Evolutionary conservation across 2,113 vertebrate species (phyloP).

Genomic region (Pedetes capensis): DNA sequence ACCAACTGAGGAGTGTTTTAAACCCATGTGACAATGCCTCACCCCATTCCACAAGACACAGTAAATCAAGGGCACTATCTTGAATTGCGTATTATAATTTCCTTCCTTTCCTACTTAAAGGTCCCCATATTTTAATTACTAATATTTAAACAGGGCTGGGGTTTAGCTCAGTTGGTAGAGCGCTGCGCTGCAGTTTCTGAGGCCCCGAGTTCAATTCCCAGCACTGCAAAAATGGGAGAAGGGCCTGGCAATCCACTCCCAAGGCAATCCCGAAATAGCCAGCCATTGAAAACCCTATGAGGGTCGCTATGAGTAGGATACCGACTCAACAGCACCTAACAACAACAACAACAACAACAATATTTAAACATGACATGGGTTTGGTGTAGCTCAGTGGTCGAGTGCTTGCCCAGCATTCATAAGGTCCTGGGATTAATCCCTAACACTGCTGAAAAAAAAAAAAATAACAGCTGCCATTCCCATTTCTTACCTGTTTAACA

Average conservation of each 20-base stretch:
- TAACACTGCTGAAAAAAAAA: no score
- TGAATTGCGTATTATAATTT: not conserved
- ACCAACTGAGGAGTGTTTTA: not conserved
- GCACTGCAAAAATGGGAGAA: no score
- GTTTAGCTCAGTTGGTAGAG: no score
- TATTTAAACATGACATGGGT: not conserved
- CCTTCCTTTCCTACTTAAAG: not conserved
- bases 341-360: no score
- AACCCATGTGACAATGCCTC: not conserved
- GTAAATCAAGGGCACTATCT: not conserved
- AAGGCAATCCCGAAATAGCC: no score
- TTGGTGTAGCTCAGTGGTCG: not conserved
- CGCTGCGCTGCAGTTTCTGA: no score
- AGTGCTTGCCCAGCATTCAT: no score
- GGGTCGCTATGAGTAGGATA: no score
- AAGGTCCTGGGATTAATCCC: not conserved
- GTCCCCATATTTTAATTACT: not conserved
- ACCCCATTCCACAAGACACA: not conserved
- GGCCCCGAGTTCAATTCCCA: no score
- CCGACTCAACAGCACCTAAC: no score
- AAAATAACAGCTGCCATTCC: not conserved
- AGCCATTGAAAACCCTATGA: no score
- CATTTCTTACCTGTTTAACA: not conserved
- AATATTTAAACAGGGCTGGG: not conserved
- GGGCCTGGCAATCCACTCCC: no score